Evolutionary conservation across 1,140 invertebrate species (phyloP).

Genomic region (Thrips palmi): DNA sequence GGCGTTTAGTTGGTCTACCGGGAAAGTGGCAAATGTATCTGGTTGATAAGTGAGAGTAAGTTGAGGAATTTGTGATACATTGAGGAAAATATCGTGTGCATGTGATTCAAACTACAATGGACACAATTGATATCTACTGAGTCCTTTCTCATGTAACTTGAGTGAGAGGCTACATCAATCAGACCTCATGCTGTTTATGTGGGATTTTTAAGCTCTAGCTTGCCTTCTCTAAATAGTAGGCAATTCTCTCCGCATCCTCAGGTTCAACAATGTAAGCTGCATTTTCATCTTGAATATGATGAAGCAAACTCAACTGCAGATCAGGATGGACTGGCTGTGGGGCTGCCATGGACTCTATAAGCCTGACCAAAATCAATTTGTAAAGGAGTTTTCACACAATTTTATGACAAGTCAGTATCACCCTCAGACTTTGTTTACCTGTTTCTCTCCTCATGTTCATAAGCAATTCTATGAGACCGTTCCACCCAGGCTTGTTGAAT

Average conservation of each 20-base stretch:
- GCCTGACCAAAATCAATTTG: background rate
- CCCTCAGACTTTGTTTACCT: background rate
- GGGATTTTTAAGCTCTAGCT: no score
- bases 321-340: slow-evolving; percentile 29
- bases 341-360: slow-evolving; percentile 19
- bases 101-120: no score
- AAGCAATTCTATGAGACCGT: no score
- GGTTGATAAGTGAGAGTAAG: background rate
- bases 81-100: no score
- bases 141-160: background rate
- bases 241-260: slow-evolving; percentile 23
- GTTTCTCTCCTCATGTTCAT: background rate
- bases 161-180: no score
- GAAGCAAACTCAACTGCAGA: slow-evolving; percentile 23
- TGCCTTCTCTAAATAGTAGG: slow-evolving; percentile 20
- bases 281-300: slow-evolving; percentile 18
- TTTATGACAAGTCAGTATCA: background rate
- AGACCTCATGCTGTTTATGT: no score
- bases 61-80: no score
- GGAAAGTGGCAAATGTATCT: slow-evolving; percentile 4
- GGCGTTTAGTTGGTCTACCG: no score
- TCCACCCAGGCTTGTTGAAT: no score
- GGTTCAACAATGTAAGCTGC: slow-evolving; percentile 18
- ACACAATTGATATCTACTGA: background rate
- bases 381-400: slow-evolving; percentile 1